Percentiles rank a stretch among this genome's conserved stretches.
phyloP scores from a whole-genome alignment of 2,113 vertebrate species.

The Callorhinus ursinus region DNA sequence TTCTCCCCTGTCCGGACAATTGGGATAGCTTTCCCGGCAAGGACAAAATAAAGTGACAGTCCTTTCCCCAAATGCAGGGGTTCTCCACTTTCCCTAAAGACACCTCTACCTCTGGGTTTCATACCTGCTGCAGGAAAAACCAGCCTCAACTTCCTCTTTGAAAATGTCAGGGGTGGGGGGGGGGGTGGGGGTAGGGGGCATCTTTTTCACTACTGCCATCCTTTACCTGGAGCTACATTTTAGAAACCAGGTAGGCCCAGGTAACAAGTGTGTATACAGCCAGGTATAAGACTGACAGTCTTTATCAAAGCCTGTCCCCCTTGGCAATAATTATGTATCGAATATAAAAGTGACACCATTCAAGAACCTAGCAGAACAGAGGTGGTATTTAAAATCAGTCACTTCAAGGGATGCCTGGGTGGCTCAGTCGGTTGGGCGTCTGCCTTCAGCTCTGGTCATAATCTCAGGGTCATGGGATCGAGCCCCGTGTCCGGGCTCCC shows the following conservation, averaged over 20 bases:
- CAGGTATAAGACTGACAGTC: background rate
- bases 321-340: background rate
- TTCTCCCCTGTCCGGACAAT: background rate
- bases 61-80: background rate
- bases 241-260: background rate
- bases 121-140: background rate
- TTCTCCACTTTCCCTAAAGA: background rate
- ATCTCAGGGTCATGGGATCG: background rate
- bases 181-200: fast-evolving
- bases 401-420: background rate
- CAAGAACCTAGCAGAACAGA: background rate
- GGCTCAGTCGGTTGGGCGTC: background rate
- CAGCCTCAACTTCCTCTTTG: background rate
- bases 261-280: background rate
- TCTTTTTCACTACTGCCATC: background rate
- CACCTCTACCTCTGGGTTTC: background rate
- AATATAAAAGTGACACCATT: background rate
- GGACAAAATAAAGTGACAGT: background rate
- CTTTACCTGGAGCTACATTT: background rate
- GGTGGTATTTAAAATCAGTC: background rate
- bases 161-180: background rate
- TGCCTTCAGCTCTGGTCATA: background rate
- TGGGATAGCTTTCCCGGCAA: background rate
- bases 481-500: background rate
- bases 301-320: background rate